Conservation (phyloP, 2,113 vertebrate species). For the Glaucidium brasilianum region DNA sequence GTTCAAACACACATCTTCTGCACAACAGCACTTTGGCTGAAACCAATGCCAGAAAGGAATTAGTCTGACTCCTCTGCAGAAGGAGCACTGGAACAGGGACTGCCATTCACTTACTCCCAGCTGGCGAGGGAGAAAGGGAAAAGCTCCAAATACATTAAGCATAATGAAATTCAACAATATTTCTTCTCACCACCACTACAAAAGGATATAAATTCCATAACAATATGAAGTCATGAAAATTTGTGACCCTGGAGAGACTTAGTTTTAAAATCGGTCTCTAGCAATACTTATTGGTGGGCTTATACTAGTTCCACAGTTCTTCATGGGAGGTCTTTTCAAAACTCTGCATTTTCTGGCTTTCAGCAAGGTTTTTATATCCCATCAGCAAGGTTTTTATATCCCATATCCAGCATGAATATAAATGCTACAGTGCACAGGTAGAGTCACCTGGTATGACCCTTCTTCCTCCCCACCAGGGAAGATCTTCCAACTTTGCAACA, state of each 20-base stretch:
- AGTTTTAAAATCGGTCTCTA: not conserved
- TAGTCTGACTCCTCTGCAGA: not conserved
- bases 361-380: not conserved
- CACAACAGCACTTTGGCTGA: not conserved
- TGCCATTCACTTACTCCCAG: not conserved
- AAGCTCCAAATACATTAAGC: not conserved
- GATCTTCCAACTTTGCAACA: not conserved
- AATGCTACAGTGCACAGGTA: not conserved
- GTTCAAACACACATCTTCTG: not conserved
- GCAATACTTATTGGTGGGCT: not conserved
- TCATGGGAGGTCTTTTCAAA: not conserved
- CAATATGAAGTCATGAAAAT: not conserved
- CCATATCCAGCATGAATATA: not conserved
- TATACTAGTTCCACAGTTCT: not conserved
- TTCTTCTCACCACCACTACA: not conserved
- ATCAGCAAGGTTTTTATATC: not conserved
- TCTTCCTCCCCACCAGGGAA: not conserved
- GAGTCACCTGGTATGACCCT: rapidly evolving
- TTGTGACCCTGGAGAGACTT: not conserved
- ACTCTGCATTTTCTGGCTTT: not conserved
- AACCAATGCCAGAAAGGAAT: not conserved
- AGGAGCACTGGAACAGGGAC: not conserved
- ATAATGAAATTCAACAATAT: not conserved
- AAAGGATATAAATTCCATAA: not conserved
- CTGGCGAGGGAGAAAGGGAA: not conserved